phyloP scores from a whole-genome alignment of 2,888 invertebrate genomes.

The Platerodrilus igneus region DNA sequence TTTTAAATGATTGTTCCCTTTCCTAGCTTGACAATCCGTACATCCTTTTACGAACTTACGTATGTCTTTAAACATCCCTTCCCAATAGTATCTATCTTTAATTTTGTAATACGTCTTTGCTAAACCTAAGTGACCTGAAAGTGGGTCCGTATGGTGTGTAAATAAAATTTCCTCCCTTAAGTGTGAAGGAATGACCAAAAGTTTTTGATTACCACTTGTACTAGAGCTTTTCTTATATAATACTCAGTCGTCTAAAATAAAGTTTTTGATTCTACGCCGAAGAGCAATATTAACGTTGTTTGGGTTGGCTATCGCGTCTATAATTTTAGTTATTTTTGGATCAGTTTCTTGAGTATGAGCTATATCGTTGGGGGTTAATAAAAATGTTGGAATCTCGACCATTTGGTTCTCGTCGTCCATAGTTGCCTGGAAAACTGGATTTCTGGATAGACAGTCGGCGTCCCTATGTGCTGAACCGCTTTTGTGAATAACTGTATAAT shows the following conservation, averaged over 20 bases:
- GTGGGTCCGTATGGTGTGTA: constrained; percentile 10
- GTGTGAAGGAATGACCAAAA: too few species aligned
- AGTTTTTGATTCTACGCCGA: too few species aligned
- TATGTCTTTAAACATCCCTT: constrained; percentile 13
- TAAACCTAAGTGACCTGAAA: constrained; percentile 8
- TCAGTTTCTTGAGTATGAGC: constrained; percentile 8
- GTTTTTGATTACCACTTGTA: too few species aligned
- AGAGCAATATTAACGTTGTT: not conserved
- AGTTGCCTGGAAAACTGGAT: constrained; percentile 7
- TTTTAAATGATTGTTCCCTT: constrained; percentile 12
- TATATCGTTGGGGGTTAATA: constrained; percentile 8
- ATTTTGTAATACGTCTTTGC: constrained; percentile 13
- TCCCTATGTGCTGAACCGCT: constrained; percentile 7
- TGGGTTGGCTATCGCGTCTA: not conserved
- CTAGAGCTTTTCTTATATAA: not conserved
- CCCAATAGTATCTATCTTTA: constrained; percentile 16
- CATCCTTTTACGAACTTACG: constrained; percentile 21
- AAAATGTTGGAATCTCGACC: constrained; percentile 10
- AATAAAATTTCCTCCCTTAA: constrained; percentile 7
- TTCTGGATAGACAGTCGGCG: constrained; percentile 14
- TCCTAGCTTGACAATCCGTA: constrained; percentile 16
- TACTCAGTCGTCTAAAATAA: not conserved
- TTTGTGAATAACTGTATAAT: constrained; percentile 14
- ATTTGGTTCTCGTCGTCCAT: constrained; percentile 7
- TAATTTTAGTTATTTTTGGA: constrained; percentile 6